These are phyloP conservation scores for Rafetus swinhoei DNA, from an alignment of 2,113 vertebrate genomes.

Conservation along the genomic window DNA sequence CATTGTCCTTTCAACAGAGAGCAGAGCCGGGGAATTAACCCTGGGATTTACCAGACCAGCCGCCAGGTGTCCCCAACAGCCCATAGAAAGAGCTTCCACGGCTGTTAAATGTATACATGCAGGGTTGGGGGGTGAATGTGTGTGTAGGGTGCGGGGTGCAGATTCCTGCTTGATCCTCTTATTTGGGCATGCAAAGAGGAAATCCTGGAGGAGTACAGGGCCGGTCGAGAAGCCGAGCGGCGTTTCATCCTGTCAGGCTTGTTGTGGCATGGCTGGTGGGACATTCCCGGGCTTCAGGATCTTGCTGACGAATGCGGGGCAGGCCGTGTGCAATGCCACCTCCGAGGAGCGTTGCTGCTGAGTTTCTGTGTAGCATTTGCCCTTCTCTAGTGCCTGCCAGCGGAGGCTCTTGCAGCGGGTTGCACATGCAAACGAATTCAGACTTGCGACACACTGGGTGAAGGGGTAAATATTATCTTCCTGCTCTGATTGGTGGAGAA, in stretches of 20 bases:
- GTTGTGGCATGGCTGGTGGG: not conserved
- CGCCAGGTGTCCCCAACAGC: slow-evolving; percentile 63
- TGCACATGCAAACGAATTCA: not conserved
- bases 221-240: not conserved
- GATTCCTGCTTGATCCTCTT: not conserved
- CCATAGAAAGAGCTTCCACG: not conserved
- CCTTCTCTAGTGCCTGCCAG: not conserved
- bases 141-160: not conserved
- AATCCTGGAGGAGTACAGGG: not conserved
- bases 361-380: not conserved
- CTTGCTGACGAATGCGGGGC: not conserved
- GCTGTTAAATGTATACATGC: not conserved
- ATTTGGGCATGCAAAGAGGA: not conserved
- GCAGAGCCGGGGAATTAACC: not conserved
- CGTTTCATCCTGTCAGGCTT: not conserved
- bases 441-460: too few relatives aligned
- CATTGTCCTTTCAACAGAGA: not conserved
- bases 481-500: not conserved
- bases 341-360: not conserved
- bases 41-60: not conserved
- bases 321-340: not conserved
- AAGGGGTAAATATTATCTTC: too few relatives aligned
- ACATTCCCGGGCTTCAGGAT: not conserved
- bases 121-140: not conserved
- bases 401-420: too few relatives aligned